Evolutionary conservation across 64 coral and sea anemone species (phyloP).

Genomic region (Trachythela sp.): DNA sequence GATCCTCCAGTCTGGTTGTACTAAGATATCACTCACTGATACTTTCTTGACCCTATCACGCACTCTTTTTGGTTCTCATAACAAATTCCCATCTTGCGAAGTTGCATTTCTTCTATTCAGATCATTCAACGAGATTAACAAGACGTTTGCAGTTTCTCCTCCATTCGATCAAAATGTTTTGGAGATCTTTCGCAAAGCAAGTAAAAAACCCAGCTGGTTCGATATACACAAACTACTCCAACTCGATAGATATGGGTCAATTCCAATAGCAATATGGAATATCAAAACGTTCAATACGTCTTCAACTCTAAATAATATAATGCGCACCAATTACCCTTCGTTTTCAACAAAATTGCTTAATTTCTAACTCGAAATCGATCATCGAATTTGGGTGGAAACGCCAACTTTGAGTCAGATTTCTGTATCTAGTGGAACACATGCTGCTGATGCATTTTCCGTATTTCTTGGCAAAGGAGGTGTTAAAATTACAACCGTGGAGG

Average conservation of each 20-base stretch:
- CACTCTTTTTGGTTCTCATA: not conserved
- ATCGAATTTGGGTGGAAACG: not conserved
- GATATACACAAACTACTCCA: not conserved
- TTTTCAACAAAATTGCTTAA: not conserved
- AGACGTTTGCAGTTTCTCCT: not conserved
- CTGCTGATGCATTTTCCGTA: not conserved
- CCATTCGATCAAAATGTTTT: not conserved
- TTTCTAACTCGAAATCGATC: not conserved
- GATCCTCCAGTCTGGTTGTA: not conserved
- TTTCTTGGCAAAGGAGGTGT: not conserved
- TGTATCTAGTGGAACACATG: not conserved
- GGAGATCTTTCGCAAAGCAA: not conserved
- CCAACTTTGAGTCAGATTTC: not conserved
- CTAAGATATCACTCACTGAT: not conserved
- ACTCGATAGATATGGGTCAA: not conserved
- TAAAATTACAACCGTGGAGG: not conserved
- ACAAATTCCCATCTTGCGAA: not conserved
- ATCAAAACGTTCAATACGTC: not conserved
- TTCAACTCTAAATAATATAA: not conserved
- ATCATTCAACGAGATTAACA: not conserved
- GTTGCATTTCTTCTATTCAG: not conserved
- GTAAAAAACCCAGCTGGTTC: not conserved
- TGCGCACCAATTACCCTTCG: not conserved
- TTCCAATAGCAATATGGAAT: not conserved
- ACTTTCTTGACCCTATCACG: not conserved